Evolutionary conservation across 1,140 invertebrate genomes (phyloP).

Genomic region (Drosophila sechellia): DNA sequence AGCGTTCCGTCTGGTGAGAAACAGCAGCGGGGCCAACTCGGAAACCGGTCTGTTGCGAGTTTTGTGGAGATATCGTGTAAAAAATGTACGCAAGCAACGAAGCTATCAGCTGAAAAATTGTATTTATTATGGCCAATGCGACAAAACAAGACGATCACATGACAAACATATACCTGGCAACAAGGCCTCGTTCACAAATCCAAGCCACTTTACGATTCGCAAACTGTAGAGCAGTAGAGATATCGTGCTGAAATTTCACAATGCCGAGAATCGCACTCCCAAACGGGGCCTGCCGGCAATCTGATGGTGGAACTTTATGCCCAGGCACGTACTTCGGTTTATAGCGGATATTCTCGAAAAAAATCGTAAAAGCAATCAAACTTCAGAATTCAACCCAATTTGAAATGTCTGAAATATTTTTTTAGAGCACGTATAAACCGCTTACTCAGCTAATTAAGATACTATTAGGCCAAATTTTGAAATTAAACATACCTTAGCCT

Average conservation of each 20-base stretch:
- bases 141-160: slow-evolving; percentile 32
- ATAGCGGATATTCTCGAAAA: slow-evolving; percentile 10
- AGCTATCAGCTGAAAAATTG: slow-evolving; percentile 77
- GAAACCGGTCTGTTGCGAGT: slow-evolving; percentile 15
- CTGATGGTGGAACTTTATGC: slow-evolving; percentile 36
- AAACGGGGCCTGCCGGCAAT: slow-evolving; percentile 48
- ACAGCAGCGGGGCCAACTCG: slow-evolving; percentile 1
- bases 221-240: slow-evolving; percentile 31
- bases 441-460: not conserved
- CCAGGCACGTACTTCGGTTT: slow-evolving; percentile 50
- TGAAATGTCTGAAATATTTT: slow-evolving; percentile 1
- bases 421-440: not conserved
- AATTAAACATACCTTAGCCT: not conserved
- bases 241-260: slow-evolving; percentile 81
- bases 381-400: slow-evolving; percentile 15
- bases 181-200: slow-evolving; percentile 19
- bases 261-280: slow-evolving; percentile 46
- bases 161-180: slow-evolving; percentile 32
- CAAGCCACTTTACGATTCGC: slow-evolving; percentile 64
- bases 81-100: slow-evolving; percentile 72
- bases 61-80: slow-evolving; percentile 73
- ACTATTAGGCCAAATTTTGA: too few species aligned
- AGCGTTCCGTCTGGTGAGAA: slow-evolving; percentile 17
- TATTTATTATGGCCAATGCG: slow-evolving; percentile 64
- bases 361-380: slow-evolving; percentile 19